A percentile compares a stretch with the other conserved stretches of the same genome.
These are phyloP conservation scores for Gasteruption jaculator DNA, from an alignment of 2,888 invertebrate species.

Conservation along the genomic window DNA sequence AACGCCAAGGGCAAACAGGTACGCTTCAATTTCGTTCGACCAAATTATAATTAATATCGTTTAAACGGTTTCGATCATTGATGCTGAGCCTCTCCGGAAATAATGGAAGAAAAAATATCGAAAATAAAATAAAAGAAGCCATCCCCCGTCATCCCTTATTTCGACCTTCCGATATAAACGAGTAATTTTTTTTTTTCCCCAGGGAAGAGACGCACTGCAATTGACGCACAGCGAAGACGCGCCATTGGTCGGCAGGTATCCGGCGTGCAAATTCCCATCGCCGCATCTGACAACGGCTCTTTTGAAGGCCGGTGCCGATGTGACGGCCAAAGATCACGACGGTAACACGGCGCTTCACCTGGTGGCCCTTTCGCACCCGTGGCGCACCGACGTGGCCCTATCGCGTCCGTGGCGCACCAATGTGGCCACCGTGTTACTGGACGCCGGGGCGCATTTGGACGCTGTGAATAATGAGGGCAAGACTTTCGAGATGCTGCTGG, in stretches of 20 bases:
- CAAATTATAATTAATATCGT: background rate
- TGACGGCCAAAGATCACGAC: slow-evolving; percentile 73
- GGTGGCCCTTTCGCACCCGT: slow-evolving; percentile 70
- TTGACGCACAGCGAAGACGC: slow-evolving; percentile 79
- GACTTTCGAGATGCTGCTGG: slow-evolving; percentile 69
- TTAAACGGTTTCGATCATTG: too few species aligned
- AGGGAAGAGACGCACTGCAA: slow-evolving; percentile 72
- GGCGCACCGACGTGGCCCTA: slow-evolving; percentile 45
- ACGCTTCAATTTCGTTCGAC: slow-evolving; percentile 11
- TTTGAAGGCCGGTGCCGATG: slow-evolving; percentile 77
- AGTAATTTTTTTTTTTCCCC: slow-evolving; percentile 37
- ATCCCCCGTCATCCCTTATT: too few species aligned
- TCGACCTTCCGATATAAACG: background rate
- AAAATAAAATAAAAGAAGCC: background rate
- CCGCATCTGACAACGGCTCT: slow-evolving; percentile 68
- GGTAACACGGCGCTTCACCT: slow-evolving; percentile 88
- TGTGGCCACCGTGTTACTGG: slow-evolving; percentile 69
- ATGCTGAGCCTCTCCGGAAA: too few species aligned
- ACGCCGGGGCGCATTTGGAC: slow-evolving; percentile 82
- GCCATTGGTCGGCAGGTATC: slow-evolving; percentile 64
- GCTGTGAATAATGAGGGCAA: slow-evolving; percentile 72
- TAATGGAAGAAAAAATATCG: background rate
- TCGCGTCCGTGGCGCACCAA: slow-evolving; percentile 55
- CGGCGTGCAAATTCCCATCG: slow-evolving; percentile 69
- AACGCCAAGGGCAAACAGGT: slow-evolving; percentile 57